phyloP scores from a whole-genome alignment of 2,797 vertebrate genomes.

The Lagorchestes hirsutus region DNA sequence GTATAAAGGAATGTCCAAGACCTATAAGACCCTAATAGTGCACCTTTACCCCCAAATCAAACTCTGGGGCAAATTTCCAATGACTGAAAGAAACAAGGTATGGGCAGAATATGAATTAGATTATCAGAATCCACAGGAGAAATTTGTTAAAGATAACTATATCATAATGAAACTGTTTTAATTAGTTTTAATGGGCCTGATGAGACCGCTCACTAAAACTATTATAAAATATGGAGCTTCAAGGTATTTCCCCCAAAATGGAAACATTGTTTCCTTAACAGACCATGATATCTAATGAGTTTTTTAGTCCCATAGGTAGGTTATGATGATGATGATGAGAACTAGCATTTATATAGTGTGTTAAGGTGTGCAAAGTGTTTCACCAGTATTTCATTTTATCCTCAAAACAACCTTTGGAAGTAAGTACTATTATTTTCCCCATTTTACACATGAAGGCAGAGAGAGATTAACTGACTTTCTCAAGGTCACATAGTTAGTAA shows the following conservation, averaged over 20 bases:
- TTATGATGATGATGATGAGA: background rate
- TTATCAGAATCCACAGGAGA: background rate
- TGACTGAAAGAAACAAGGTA: too few relatives aligned
- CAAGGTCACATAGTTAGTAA: background rate
- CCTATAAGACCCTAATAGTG: background rate
- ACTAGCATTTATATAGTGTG: background rate
- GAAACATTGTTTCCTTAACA: background rate
- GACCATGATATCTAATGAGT: background rate
- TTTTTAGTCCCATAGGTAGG: background rate
- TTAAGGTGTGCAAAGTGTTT: background rate
- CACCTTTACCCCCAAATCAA: background rate
- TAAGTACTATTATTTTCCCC: background rate
- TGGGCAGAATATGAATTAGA: background rate
- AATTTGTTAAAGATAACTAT: background rate
- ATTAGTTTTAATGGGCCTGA: background rate
- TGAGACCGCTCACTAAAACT: background rate
- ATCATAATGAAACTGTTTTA: background rate
- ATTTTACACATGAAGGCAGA: background rate
- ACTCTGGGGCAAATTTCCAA: background rate
- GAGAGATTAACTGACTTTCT: background rate
- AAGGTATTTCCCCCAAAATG: background rate
- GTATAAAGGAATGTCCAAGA: background rate
- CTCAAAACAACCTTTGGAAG: background rate
- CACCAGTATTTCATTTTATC: background rate
- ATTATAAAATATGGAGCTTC: background rate